Conservation (phyloP, 2,888 invertebrate species). For the Oligia latruncula region DNA sequence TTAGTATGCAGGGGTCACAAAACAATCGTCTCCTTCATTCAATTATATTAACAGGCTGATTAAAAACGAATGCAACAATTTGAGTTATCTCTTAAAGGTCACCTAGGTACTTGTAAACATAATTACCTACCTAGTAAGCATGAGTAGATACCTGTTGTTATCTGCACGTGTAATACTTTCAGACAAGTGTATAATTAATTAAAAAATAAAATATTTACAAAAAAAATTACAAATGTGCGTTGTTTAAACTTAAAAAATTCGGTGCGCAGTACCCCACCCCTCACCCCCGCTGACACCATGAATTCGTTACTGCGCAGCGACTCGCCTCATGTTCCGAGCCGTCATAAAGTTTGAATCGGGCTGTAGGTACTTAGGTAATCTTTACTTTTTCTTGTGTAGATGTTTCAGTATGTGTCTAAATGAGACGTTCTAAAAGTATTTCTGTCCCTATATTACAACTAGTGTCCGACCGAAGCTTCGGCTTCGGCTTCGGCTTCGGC, state of each 20-base stretch:
- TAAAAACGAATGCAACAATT: constrained; percentile 47
- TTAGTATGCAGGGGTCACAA: background rate
- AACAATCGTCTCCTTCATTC: constrained; percentile 27
- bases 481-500: too few relatives aligned
- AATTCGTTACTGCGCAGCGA: too few relatives aligned
- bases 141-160: constrained; percentile 3
- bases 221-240: background rate
- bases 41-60: constrained; percentile 27
- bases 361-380: background rate
- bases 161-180: constrained; percentile 1
- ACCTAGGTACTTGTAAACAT: constrained; percentile 20
- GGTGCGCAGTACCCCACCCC: too few relatives aligned
- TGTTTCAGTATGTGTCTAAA: background rate
- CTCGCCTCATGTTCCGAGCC: background rate
- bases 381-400: background rate
- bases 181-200: background rate
- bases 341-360: background rate
- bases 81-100: constrained; percentile 49
- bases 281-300: too few relatives aligned
- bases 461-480: too few relatives aligned
- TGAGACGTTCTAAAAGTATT: background rate
- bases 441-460: background rate
- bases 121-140: background rate
- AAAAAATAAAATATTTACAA: background rate
- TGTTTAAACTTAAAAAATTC: too few relatives aligned